Evolutionary conservation across 2,888 invertebrate genomes (phyloP).

Genomic region (Napeogenes sylphis): DNA sequence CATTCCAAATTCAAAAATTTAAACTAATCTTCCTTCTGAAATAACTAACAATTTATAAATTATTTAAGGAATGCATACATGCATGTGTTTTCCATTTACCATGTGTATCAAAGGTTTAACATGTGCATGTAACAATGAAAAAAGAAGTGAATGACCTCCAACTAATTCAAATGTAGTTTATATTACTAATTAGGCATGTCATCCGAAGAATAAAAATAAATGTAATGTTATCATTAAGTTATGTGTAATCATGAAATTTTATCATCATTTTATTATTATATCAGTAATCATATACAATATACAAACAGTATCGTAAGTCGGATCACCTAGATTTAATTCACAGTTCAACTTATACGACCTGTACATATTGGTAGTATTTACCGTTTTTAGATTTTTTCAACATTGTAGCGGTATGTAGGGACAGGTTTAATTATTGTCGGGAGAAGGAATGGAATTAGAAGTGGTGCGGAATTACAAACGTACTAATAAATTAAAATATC

Average conservation of each 20-base stretch:
- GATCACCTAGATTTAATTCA: neutral
- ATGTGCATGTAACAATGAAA: conserved; percentile 49
- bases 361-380: neutral
- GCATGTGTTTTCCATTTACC: conserved; percentile 32
- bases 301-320: neutral
- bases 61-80: conserved; percentile 13
- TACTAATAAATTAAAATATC: neutral
- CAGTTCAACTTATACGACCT: neutral
- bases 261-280: neutral
- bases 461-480: conserved; percentile 12
- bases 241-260: neutral
- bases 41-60: neutral
- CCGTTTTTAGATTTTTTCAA: neutral
- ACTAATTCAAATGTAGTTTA: conserved; percentile 28
- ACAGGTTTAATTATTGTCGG: neutral
- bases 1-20: too few relatives aligned
- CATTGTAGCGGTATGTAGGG: neutral
- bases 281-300: neutral
- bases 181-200: conserved; percentile 26
- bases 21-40: neutral
- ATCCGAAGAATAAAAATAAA: neutral
- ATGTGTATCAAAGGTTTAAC: conserved; percentile 32
- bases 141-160: conserved; percentile 74
- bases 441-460: conserved; percentile 3
- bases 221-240: neutral